These are phyloP conservation scores for Penaeus chinensis DNA, from an alignment of 1,140 invertebrate genomes.

Conservation along the genomic window DNA sequence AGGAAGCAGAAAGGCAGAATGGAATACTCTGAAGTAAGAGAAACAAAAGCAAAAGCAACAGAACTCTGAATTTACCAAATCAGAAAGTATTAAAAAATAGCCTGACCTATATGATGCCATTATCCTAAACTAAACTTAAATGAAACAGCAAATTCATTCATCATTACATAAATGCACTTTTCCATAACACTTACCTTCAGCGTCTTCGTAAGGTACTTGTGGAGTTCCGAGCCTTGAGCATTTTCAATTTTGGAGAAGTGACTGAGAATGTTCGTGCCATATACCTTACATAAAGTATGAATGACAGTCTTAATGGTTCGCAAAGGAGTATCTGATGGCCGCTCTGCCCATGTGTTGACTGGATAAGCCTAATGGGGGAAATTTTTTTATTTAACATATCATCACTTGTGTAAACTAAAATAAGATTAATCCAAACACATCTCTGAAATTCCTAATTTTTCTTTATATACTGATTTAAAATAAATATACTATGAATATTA, in stretches of 20 bases:
- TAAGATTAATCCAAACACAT: too few species aligned
- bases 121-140: too few species aligned
- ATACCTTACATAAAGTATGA: slow-evolving; percentile 79
- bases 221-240: slow-evolving; percentile 63
- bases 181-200: slow-evolving; percentile 50
- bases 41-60: background rate
- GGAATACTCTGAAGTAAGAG: background rate
- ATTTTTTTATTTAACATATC: background rate
- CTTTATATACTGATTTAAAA: too few species aligned
- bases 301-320: slow-evolving; percentile 92
- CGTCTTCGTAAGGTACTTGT: slow-evolving; percentile 63
- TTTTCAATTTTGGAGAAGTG: slow-evolving; percentile 66
- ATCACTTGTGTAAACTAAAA: too few species aligned
- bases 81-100: background rate
- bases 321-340: slow-evolving; percentile 80
- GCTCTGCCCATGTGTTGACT: slow-evolving; percentile 81
- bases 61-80: background rate
- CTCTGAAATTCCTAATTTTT: too few species aligned
- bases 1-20: background rate
- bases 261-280: slow-evolving; percentile 67
- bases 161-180: too few species aligned
- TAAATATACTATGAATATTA: background rate
- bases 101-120: too few species aligned
- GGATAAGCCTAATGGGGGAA: slow-evolving; percentile 77
- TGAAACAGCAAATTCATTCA: too few species aligned